Conservation (phyloP, 2,797 vertebrate genomes). For the Calcarius lapponicus region DNA sequence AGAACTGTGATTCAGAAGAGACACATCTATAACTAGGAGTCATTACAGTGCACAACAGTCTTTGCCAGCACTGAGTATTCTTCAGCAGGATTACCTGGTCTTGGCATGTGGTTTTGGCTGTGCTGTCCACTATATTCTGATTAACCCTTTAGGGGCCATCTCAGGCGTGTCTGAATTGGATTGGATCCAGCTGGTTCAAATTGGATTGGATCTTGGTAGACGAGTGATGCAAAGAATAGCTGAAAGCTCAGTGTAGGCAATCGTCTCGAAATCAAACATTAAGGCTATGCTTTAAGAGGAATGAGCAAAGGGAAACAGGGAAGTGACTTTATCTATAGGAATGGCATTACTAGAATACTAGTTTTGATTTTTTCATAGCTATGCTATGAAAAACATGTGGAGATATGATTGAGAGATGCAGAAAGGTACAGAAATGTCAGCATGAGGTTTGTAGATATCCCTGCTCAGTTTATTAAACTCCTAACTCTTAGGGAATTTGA, state of each 20-base stretch:
- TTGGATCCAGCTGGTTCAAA: fast-evolving
- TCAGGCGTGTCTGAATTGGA: neutral
- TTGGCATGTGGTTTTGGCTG: neutral
- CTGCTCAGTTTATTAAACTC: neutral
- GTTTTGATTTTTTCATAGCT: neutral
- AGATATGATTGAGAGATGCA: neutral
- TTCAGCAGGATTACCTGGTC: neutral
- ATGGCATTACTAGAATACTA: neutral
- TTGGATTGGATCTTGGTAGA: neutral
- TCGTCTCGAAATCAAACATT: neutral
- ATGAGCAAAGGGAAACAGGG: neutral
- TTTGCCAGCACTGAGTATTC: neutral
- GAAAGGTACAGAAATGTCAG: neutral
- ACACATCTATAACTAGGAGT: neutral
- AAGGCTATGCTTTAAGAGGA: neutral
- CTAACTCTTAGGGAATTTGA: neutral
- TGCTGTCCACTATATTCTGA: neutral
- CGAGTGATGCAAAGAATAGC: neutral
- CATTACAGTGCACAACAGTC: neutral
- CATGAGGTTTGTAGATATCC: neutral
- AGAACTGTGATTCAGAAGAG: neutral
- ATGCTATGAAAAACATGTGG: neutral
- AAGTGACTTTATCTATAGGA: neutral
- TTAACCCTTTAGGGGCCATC: neutral
- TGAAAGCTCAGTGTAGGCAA: neutral